Evolutionary conservation across 2,113 vertebrate genomes (phyloP), one percentile per base, ranked within the genome.

Genomic region (Crotalus tigris): DNA sequence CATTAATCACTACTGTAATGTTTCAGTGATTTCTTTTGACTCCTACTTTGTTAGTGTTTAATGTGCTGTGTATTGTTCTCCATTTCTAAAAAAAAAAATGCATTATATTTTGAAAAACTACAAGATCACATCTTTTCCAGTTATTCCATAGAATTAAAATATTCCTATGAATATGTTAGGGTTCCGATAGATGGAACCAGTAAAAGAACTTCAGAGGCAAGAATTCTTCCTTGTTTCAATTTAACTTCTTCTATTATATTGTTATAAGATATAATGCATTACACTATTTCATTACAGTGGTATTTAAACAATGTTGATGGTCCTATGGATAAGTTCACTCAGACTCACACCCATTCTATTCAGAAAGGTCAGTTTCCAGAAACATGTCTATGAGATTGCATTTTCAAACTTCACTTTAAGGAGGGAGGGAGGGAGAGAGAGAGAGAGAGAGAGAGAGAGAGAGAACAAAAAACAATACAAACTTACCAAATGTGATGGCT

Each of bases 1-100:
- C 51, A 53, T 23, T 44, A 5, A 87, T 55, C 59, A 92, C 89
- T 95, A 57, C 89, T 91, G 91, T 59, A 57, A 91, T 92, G 90
- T 59, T 75, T 89, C 69, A 92, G 81, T 86, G 53, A 26, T 91
- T 89, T 53, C 21, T 26, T 59, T 88, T 49, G 81, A 54, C 13
- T 92, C 19, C n/a, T 58, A 92, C n/a, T 69, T 91, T 93, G 49
- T 85, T 17, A 85, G 24, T 19, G 0, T 39, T 90, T 61, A 29
- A 54, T 24, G 89, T 57, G 33, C 91, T 86, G 86, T 26, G 51
- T 64, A 1, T 33, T 0, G 1, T 29, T 91, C 91, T 5, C 93
- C 49, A 21, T 57, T 87, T 33, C 53, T 81, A 17, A 91, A 75
- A 85, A 53, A n/a, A 46, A 1, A 24, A 13, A 91, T 88, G 1